These are phyloP conservation scores for Hippolais icterina DNA, from an alignment of 2,113 vertebrate genomes.

Conservation along the genomic window DNA sequence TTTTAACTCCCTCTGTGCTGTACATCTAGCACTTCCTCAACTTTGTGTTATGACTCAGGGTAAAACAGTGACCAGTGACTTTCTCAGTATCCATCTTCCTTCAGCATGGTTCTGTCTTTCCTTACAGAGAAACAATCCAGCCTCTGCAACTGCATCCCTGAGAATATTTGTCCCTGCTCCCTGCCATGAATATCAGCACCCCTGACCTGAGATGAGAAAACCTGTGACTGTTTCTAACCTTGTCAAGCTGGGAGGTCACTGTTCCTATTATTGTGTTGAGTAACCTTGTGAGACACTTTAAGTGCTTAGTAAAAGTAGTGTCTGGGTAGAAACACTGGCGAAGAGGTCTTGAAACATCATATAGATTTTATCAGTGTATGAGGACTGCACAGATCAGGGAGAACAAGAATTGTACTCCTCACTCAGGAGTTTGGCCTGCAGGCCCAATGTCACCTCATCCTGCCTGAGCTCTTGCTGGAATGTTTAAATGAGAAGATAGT, in stretches of 20 bases:
- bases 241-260: neutral
- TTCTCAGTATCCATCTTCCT: neutral
- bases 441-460: neutral
- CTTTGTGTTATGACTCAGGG: neutral
- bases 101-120: neutral
- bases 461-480: neutral
- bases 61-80: neutral
- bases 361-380: neutral
- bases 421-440: neutral
- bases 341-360: neutral
- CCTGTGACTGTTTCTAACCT: neutral
- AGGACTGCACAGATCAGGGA: neutral
- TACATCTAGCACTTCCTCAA: neutral
- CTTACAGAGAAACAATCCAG: neutral
- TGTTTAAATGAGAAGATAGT: neutral
- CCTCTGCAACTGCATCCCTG: neutral
- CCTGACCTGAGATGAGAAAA: neutral
- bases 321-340: neutral
- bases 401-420: neutral
- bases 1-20: neutral
- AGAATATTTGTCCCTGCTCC: neutral
- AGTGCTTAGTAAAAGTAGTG: neutral
- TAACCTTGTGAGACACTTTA: neutral
- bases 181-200: neutral
- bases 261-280: neutral